These are phyloP conservation scores for Platygyra sinensis DNA, from an alignment of 64 coral and sea anemone species.

Conservation along the genomic window DNA sequence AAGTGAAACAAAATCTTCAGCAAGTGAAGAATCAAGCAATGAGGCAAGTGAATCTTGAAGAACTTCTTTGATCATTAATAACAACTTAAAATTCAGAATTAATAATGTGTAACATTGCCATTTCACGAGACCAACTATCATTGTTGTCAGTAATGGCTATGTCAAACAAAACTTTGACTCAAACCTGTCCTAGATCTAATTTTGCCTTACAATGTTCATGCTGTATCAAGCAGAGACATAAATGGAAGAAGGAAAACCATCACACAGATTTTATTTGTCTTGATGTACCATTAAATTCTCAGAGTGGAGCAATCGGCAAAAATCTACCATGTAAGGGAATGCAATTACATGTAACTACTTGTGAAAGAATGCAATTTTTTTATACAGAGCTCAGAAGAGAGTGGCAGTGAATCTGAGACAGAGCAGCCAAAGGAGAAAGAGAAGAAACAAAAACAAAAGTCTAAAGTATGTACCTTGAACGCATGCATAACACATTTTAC, in stretches of 20 bases:
- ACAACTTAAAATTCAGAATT: too few relatives aligned
- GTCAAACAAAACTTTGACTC: too few relatives aligned
- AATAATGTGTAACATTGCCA: too few relatives aligned
- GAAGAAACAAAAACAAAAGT: constrained; percentile 25
- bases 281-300: too few relatives aligned
- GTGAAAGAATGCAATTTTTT: not conserved
- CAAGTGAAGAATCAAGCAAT: constrained; percentile 50
- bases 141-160: not conserved
- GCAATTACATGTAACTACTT: not conserved
- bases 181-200: too few relatives aligned
- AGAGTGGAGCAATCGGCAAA: not conserved
- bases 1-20: constrained; percentile 66
- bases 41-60: constrained; percentile 24
- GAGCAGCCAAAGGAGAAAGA: not conserved
- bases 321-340: not conserved
- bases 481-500: not conserved
- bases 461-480: not conserved
- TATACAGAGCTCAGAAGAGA: constrained; percentile 19
- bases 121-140: not conserved
- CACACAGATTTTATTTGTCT: too few relatives aligned
- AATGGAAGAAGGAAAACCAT: too few relatives aligned
- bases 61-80: not conserved
- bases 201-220: too few relatives aligned
- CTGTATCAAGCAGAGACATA: too few relatives aligned
- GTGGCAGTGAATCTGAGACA: constrained; percentile 28